These are phyloP conservation scores for Venusia cambrica DNA, from an alignment of 2,888 invertebrate species.

Conservation along the genomic window DNA sequence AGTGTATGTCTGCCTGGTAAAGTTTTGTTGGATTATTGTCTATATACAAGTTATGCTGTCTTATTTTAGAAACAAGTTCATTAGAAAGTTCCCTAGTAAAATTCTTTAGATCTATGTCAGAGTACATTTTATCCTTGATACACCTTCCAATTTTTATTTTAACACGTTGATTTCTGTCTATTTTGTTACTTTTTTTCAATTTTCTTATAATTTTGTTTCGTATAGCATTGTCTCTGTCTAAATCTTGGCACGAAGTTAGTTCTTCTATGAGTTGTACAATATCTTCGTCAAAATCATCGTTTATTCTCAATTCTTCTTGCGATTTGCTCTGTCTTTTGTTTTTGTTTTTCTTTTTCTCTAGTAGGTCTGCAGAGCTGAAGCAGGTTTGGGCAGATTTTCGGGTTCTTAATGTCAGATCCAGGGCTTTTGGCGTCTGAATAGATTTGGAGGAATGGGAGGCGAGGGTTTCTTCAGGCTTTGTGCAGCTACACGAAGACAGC, in stretches of 20 bases:
- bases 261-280: conserved; percentile 38
- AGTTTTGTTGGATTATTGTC: conserved; percentile 13
- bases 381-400: conserved; percentile 41
- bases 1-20: conserved; percentile 26
- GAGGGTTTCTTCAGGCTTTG: conserved; percentile 25
- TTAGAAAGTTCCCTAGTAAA: conserved; percentile 22
- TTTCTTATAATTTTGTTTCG: conserved; percentile 29
- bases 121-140: conserved; percentile 19
- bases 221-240: conserved; percentile 25
- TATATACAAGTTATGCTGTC: conserved; percentile 19
- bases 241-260: conserved; percentile 26
- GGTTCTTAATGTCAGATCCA: conserved; percentile 21
- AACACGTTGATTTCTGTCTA: conserved; percentile 14
- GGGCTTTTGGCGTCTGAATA: conserved; percentile 31
- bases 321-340: conserved; percentile 42
- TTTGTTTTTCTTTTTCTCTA: conserved; percentile 14
- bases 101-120: conserved; percentile 20
- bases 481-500: conserved; percentile 27
- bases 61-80: conserved; percentile 24
- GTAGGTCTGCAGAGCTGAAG: conserved; percentile 35
- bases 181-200: conserved; percentile 20
- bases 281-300: conserved; percentile 32
- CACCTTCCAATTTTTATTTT: conserved; percentile 20
- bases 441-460: conserved; percentile 26
- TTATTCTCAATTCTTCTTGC: conserved; percentile 39